phyloP scores from a whole-genome alignment of 1,140 invertebrate species.

The Phortica variegata region DNA sequence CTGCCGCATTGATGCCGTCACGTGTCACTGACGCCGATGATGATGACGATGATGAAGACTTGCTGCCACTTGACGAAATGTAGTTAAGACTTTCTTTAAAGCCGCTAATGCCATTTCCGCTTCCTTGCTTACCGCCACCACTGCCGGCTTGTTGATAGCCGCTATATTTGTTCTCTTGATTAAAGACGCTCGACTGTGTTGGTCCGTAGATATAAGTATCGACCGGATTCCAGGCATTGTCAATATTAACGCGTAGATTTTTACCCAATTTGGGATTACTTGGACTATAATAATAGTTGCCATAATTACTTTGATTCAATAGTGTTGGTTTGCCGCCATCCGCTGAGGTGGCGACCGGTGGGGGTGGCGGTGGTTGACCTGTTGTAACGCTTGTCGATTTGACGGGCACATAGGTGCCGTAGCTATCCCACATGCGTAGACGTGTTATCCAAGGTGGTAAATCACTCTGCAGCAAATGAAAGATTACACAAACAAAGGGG shows the following conservation, averaged over 20 bases:
- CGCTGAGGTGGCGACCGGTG: constrained; percentile 44
- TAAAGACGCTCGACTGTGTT: constrained; percentile 54
- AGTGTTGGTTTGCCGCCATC: constrained; percentile 42
- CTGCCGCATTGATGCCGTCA: constrained; percentile 9
- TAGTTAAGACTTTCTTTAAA: constrained; percentile 50
- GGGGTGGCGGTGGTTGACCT: constrained; percentile 46
- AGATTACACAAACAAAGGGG: neutral
- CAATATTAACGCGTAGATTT: constrained; percentile 52
- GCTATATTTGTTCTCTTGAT: constrained; percentile 55
- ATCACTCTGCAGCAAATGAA: constrained; percentile 31
- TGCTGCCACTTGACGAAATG: constrained; percentile 24
- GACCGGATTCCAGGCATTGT: constrained; percentile 57
- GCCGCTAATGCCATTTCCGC: constrained; percentile 20
- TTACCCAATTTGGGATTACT: constrained; percentile 52
- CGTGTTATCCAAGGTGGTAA: constrained; percentile 61
- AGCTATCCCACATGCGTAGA: constrained; percentile 64
- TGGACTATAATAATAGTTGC: constrained; percentile 53
- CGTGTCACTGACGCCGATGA: too few relatives aligned
- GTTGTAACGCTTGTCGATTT: constrained; percentile 49
- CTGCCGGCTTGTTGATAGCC: constrained; percentile 39
- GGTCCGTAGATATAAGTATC: constrained; percentile 57
- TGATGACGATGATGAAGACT: too few relatives aligned
- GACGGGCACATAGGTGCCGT: constrained; percentile 51
- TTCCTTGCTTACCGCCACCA: constrained; percentile 7
- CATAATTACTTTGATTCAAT: constrained; percentile 41